Evolutionary conservation across 2,888 invertebrate species (phyloP).

Genomic region (Aphodius granarius): DNA sequence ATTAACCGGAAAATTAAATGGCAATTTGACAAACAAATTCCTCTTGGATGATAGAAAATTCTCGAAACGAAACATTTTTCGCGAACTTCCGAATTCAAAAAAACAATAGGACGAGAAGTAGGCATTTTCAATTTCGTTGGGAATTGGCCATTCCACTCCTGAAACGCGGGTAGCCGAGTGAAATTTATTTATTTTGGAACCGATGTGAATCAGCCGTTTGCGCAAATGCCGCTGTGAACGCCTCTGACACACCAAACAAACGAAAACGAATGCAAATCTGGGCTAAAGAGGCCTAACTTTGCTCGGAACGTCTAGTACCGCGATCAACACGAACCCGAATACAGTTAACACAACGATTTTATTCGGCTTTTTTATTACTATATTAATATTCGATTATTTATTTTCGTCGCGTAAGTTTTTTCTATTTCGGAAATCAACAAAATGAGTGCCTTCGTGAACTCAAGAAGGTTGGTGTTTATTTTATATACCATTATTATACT

Average conservation of each 20-base stretch:
- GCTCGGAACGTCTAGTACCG: constrained; percentile 24
- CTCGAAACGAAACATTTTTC: too few relatives aligned
- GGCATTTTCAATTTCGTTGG: not conserved
- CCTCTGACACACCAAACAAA: not conserved
- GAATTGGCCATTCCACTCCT: not conserved
- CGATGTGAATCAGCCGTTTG: constrained; percentile 31
- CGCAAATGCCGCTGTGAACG: constrained; percentile 27
- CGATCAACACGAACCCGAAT: constrained; percentile 16
- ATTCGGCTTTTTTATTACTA: not conserved
- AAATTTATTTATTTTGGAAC: constrained; percentile 26
- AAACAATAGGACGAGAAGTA: too few relatives aligned
- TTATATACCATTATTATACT: not conserved
- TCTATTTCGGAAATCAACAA: not conserved
- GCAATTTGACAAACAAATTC: not conserved
- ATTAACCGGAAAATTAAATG: not conserved
- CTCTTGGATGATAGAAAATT: not conserved
- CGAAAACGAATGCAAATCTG: not conserved
- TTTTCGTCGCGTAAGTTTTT: not conserved
- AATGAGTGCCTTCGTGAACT: not conserved
- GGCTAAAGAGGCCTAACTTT: constrained; percentile 6
- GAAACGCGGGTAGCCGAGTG: constrained; percentile 11
- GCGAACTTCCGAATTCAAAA: too few relatives aligned
- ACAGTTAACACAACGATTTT: constrained; percentile 5
- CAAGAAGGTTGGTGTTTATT: not conserved
- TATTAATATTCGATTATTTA: too few relatives aligned